Evolutionary conservation across 64 coral and sea anemone genomes (phyloP).

Genomic region (Stylophora pistillata): DNA sequence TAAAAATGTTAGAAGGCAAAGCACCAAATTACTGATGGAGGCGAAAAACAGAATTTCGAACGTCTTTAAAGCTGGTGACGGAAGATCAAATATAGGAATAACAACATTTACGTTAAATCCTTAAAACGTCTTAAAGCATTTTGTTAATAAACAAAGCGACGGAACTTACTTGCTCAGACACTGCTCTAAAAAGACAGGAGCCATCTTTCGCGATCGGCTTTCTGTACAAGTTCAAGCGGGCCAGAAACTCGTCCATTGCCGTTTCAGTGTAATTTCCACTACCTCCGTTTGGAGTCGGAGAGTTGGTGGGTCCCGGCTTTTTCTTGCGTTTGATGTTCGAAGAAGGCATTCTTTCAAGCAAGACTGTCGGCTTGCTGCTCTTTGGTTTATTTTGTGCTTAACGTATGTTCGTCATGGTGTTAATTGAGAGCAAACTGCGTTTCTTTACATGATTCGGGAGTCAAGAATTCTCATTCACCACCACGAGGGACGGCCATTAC

Average conservation of each 20-base stretch:
- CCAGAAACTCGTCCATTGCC: constrained; percentile 92
- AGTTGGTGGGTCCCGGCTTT: constrained; percentile 22
- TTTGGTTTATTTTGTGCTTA: background rate
- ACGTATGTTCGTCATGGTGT: constrained; percentile 26
- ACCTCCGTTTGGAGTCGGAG: constrained; percentile 48
- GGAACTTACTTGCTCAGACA: constrained; percentile 89
- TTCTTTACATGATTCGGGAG: constrained; percentile 41
- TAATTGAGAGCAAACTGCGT: constrained; percentile 30
- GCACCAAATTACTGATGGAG: background rate
- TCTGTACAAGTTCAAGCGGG: constrained; percentile 67
- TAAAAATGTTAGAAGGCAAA: no score
- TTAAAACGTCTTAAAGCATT: background rate
- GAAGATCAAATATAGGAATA: background rate
- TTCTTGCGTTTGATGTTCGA: constrained; percentile 65
- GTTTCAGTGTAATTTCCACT: constrained; percentile 75
- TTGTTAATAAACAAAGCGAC: background rate
- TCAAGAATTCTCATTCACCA: constrained; percentile 29
- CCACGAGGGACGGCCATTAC: constrained; percentile 49
- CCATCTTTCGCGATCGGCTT: constrained; percentile 98
- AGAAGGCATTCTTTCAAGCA: constrained; percentile 30
- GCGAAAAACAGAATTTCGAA: constrained; percentile 2
- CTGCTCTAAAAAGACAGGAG: constrained; percentile 98
- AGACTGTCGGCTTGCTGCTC: constrained; percentile 32
- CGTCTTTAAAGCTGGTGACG: background rate
- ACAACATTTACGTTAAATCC: background rate